Base-by-base conservation (phyloP, 2,113 vertebrate genomes). In the Xenopus laevis region DNA sequence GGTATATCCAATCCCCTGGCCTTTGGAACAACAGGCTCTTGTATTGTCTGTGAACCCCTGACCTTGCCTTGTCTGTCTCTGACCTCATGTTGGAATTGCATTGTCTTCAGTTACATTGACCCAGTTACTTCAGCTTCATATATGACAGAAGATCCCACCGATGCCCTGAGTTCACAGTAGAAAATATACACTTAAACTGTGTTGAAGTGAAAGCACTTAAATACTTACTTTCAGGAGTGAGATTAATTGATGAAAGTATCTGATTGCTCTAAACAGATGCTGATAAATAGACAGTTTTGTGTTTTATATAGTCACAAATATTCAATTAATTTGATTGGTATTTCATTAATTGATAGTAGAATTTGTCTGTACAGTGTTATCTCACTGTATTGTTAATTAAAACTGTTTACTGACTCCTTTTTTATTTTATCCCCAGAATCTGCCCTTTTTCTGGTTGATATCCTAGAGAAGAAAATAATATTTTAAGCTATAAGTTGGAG, bases 101-200 rank as follows among this genome's bases (percentile, higher is more conserved):
- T 23, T 23, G 84, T 82, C 62, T 87, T 77, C 70, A 46, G 79
- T 92, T 91, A 86, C 84, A 76, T 0, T 74, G 84, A 83, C 82
- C 0, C 0, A 81, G 84, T 89, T 85, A 83, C 68, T 74, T 78
- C 0, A 20, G 79, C 81, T 83, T 83, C 81, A 82, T 79, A 18
- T 78, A 78, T 85, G 82, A 88, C 87, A 81, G 13, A 0, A 46
- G 79, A 81, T 81, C 79, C 47, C 67, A 79, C 0, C 0, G 2
- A 67, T 77, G 50, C 62, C 1, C 1, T 3, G 76, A 80, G 73
- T 63, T 69, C 47, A 75, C 72, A 61, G 52, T 75, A 57, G 52
- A 75, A 75, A 57, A 53, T 47, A 74, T 58, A 67, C 73, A n/a
- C n/a, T 13, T 47, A 18, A 40, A 21, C 21, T 27, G 40, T 62